A percentile compares a stretch with the other conserved stretches of the same genome.
Evolutionary conservation across 1,140 invertebrate species (phyloP).

Genomic region (Scaptomyza graminum): DNA sequence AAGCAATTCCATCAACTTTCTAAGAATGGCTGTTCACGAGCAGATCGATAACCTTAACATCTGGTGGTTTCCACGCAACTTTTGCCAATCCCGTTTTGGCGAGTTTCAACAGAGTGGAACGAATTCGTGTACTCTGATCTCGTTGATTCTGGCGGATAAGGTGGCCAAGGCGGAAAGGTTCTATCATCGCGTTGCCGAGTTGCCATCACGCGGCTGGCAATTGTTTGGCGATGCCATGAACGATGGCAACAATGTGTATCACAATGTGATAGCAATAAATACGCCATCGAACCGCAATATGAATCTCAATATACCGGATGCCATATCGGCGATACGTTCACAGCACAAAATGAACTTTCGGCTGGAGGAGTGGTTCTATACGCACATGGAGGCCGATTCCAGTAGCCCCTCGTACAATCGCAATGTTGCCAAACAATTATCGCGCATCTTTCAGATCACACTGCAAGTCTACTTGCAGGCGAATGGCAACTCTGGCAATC

Average conservation of each 20-base stretch:
- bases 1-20: constrained; percentile 15
- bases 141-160: constrained; percentile 75
- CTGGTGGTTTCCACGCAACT: constrained; percentile 80
- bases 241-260: constrained; percentile 77
- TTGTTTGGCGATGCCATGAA: constrained; percentile 79
- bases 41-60: constrained; percentile 78
- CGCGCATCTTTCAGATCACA: constrained; percentile 67
- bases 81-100: constrained; percentile 77
- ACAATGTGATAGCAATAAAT: constrained; percentile 66
- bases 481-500: constrained; percentile 2
- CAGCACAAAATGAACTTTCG: constrained; percentile 76
- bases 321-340: constrained; percentile 66
- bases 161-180: constrained; percentile 67
- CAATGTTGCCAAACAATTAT: constrained; percentile 69
- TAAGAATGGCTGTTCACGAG: constrained; percentile 71
- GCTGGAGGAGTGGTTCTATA: constrained; percentile 80
- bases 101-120: constrained; percentile 75
- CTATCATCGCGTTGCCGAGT: constrained; percentile 53
- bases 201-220: constrained; percentile 68
- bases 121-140: constrained; percentile 79
- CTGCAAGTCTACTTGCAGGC: constrained; percentile 69
- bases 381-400: constrained; percentile 80
- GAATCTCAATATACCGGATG: constrained; percentile 79
- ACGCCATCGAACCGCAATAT: constrained; percentile 57
- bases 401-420: constrained; percentile 63